Evolutionary conservation across 2,888 invertebrate species (phyloP).

Genomic region (Minunthozetes semirufus): DNA sequence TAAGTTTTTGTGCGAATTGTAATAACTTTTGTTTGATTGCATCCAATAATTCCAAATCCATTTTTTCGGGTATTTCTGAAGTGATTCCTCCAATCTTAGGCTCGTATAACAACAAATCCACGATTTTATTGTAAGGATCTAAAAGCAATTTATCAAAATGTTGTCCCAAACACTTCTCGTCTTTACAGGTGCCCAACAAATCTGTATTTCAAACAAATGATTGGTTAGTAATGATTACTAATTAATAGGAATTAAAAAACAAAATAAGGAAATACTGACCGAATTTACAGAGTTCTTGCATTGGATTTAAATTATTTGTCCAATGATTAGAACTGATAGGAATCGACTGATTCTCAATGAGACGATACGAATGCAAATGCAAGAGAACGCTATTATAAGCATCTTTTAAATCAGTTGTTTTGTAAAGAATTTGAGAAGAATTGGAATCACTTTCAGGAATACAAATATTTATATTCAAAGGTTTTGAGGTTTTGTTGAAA

Average conservation of each 20-base stretch:
- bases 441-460: background rate
- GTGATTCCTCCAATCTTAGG: slow-evolving; percentile 45
- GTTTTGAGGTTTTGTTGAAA: background rate
- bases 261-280: background rate
- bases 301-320: slow-evolving; percentile 34
- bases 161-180: slow-evolving; percentile 38
- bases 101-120: slow-evolving; percentile 47
- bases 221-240: no score
- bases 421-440: background rate
- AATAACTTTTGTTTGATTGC: slow-evolving; percentile 8
- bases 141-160: slow-evolving; percentile 43
- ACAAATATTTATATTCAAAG: background rate
- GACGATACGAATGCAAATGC: slow-evolving; percentile 35
- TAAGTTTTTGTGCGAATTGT: slow-evolving; percentile 9
- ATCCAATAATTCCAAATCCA: background rate
- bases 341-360: background rate
- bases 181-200: slow-evolving; percentile 43
- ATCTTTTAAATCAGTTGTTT: background rate
- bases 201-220: slow-evolving; percentile 35
- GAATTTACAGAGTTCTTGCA: slow-evolving; percentile 39
- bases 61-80: slow-evolving; percentile 22
- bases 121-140: slow-evolving; percentile 45
- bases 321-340: slow-evolving; percentile 27
- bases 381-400: slow-evolving; percentile 31
- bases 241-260: background rate